Evolutionary conservation across 2,888 invertebrate species (phyloP).

Genomic region (Amiota minor): DNA sequence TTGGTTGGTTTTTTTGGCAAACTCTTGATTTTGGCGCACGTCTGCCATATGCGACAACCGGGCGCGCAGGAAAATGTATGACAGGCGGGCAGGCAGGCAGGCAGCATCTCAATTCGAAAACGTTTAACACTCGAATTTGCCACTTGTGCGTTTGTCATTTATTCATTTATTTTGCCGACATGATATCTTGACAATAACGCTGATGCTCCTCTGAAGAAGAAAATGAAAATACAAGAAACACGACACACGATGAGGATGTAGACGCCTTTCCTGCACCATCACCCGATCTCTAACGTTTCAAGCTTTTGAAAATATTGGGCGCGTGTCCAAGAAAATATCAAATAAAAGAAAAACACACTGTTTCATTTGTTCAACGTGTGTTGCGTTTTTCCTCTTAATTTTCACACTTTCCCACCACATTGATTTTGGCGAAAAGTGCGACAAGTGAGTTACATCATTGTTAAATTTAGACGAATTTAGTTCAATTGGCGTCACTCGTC

Average conservation of each 20-base stretch:
- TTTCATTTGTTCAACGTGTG: conserved; percentile 25
- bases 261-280: not conserved
- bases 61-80: not conserved
- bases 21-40: conserved; percentile 64
- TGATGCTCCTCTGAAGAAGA: conserved; percentile 16
- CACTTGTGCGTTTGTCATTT: conserved; percentile 57
- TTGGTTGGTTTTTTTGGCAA: conserved; percentile 60
- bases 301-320: conserved; percentile 54
- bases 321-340: conserved; percentile 55
- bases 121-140: conserved; percentile 63
- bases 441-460: conserved; percentile 68
- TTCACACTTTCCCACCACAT: not conserved
- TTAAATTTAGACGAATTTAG: conserved; percentile 67
- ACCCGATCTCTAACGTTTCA: not conserved
- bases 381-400: conserved; percentile 25
- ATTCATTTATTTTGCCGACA: conserved; percentile 34
- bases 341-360: conserved; percentile 16
- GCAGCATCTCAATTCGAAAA: conserved; percentile 66
- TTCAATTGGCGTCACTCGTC: conserved; percentile 43
- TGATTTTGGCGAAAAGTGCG: conserved; percentile 48
- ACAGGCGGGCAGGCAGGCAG: conserved; percentile 6
- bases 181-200: not conserved
- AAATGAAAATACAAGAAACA: no score
- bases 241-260: conserved; percentile 6
- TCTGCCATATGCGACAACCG: conserved; percentile 45